These are phyloP conservation scores for Busseola fusca DNA, from an alignment of 2,888 invertebrate species.

Conservation along the genomic window DNA sequence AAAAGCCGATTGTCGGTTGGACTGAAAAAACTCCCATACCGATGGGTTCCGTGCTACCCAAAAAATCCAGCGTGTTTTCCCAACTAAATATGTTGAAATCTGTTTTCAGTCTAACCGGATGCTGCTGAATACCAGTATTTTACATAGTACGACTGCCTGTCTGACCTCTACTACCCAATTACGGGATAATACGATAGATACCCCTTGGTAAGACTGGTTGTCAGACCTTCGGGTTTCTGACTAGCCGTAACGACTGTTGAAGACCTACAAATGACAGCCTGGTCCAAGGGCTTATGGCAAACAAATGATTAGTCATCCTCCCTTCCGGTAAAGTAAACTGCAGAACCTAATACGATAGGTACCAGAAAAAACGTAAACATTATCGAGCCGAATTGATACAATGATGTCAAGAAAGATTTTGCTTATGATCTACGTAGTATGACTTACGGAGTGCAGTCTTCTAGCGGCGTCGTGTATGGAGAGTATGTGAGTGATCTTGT, in stretches of 20 bases:
- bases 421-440: neutral
- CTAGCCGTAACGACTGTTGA: too few species aligned
- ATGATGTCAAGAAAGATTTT: neutral
- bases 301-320: neutral
- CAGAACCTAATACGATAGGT: neutral
- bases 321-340: neutral
- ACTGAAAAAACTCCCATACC: neutral
- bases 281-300: too few species aligned
- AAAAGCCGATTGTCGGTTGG: neutral
- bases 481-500: conserved; percentile 97
- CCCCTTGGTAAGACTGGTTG: too few species aligned
- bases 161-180: too few species aligned
- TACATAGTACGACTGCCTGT: too few species aligned
- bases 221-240: too few species aligned
- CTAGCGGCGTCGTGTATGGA: conserved; percentile 98
- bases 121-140: too few species aligned
- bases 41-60: neutral
- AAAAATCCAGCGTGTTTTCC: neutral
- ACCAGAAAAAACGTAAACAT: neutral
- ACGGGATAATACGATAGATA: too few species aligned
- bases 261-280: too few species aligned
- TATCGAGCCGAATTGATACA: neutral
- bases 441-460: conserved; percentile 94
- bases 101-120: too few species aligned
- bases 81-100: too few species aligned